A percentile compares a stretch with the other conserved stretches of the same genome.
phyloP scores from a whole-genome alignment of 2,113 vertebrate species.

The Coreoperca whiteheadi region DNA sequence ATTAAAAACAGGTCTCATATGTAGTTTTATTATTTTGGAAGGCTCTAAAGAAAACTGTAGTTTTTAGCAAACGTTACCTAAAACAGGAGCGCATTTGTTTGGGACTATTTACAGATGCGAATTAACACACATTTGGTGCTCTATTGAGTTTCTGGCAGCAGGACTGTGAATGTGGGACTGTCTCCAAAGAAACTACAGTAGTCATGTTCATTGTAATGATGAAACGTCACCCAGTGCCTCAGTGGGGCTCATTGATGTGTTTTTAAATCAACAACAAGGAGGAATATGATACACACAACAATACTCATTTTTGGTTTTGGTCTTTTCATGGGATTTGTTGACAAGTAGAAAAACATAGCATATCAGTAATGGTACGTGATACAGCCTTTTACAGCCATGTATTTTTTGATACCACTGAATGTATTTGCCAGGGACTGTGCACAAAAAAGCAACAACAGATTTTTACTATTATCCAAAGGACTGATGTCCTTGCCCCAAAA shows the following conservation, averaged over 20 bases:
- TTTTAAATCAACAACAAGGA: neutral
- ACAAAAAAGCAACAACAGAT: neutral
- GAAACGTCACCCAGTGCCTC: neutral
- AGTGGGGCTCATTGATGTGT: neutral
- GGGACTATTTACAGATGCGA: slow-evolving; percentile 3
- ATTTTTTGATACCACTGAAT: neutral
- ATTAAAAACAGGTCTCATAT: neutral
- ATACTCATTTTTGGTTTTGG: too few relatives aligned
- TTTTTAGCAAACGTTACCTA: neutral
- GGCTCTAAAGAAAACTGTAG: too few relatives aligned
- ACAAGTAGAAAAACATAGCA: neutral
- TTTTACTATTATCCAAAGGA: neutral
- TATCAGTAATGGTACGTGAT: neutral
- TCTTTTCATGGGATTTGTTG: neutral
- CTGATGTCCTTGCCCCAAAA: neutral
- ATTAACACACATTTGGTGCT: slow-evolving; percentile 5
- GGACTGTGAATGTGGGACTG: neutral
- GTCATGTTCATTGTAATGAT: neutral
- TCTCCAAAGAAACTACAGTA: neutral
- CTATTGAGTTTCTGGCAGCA: neutral
- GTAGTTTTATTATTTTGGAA: neutral
- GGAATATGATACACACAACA: neutral
- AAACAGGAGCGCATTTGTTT: too few relatives aligned
- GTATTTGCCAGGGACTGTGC: neutral
- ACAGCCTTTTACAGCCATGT: neutral